Base-by-base conservation (phyloP, 1,140 invertebrate species). In the Radopholus similis region DNA sequence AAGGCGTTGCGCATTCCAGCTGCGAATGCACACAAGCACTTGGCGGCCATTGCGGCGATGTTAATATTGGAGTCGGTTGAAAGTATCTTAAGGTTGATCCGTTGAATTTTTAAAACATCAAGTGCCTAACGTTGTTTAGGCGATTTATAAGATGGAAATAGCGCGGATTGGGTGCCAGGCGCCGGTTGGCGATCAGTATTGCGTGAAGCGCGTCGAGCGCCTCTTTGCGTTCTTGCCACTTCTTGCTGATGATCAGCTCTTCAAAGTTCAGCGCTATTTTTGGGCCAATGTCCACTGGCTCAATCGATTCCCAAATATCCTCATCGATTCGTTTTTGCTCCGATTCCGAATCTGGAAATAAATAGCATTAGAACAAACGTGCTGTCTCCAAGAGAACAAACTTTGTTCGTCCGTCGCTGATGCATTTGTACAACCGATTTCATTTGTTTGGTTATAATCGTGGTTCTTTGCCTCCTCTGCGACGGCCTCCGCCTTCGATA, bases 181-280 rank as follows among this genome's bases (percentile, higher is more conserved):
- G 35, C 0, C 91, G 92, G 77, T 89, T 88, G 32, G 87, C 86
- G 69, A 90, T 89, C 0, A 92, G 81, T 47, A 85, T 79, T 64
- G 87, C 87, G 62, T 94, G 90, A 1, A 95, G 82, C 1, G 85
- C 84, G 75, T 94, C 92, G 4, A 98, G 77, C 0, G 89, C 89
- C 83, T 95, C 91, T 83, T 95, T 95, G 8, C 95, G 86, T 58
- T 97, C 91, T 78, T 93, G 90, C 95, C 95, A 97, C 80, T 97
- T 97, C 81, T 95, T 96, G 0, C 90, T 90, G 83, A 97, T 93
- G 62, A 80, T 75, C 84, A 94, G 92, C 8, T 94, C 92, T 79
- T 90, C 95, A 83, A 96, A 97, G 83, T 97, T 91, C 86, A 94
- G 93, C 0, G 93, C 92, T 28, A 97, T 81, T 83, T 93, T 90